These are phyloP conservation scores for Stigmatopora argus DNA, from an alignment of 2,113 vertebrate genomes.

Conservation along the genomic window DNA sequence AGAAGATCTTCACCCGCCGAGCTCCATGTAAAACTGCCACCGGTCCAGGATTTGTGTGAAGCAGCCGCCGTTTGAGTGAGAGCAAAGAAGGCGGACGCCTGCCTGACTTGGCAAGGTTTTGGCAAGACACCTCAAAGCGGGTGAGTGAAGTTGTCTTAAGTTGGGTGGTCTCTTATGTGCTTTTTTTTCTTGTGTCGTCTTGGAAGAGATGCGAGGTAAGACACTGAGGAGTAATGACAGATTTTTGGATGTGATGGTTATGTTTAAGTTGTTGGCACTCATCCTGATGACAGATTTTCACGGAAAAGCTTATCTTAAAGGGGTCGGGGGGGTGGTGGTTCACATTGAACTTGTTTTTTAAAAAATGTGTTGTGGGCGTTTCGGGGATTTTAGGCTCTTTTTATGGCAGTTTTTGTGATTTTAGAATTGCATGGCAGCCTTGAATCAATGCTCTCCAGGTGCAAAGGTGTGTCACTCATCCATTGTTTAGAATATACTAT, in stretches of 20 bases:
- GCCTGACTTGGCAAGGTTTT: slow-evolving; percentile 41
- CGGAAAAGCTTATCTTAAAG: background rate
- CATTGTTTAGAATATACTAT: background rate
- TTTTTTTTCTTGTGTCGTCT: background rate
- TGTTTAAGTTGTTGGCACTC: background rate
- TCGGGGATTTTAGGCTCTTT: background rate
- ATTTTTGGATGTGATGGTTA: background rate
- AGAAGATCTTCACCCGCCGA: slow-evolving; percentile 49
- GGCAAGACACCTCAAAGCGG: slow-evolving; percentile 47
- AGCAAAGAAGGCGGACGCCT: slow-evolving; percentile 22
- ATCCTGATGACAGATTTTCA: background rate
- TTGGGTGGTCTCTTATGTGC: background rate
- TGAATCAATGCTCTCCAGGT: background rate
- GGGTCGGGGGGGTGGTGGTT: background rate
- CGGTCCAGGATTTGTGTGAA: slow-evolving; percentile 37
- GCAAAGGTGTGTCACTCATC: background rate
- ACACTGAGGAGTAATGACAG: background rate
- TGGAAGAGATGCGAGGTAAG: background rate
- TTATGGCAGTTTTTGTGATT: background rate
- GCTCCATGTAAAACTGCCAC: slow-evolving; percentile 38
- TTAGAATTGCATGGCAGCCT: background rate
- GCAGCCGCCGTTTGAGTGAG: slow-evolving; percentile 2
- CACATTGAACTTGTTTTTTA: background rate
- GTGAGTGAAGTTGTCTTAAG: slow-evolving; percentile 65
- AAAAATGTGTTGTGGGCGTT: background rate